Percentiles rank a stretch among this genome's conserved stretches.
These are phyloP conservation scores for Apodemia mormo DNA, from an alignment of 2,888 invertebrate genomes.

Conservation along the genomic window DNA sequence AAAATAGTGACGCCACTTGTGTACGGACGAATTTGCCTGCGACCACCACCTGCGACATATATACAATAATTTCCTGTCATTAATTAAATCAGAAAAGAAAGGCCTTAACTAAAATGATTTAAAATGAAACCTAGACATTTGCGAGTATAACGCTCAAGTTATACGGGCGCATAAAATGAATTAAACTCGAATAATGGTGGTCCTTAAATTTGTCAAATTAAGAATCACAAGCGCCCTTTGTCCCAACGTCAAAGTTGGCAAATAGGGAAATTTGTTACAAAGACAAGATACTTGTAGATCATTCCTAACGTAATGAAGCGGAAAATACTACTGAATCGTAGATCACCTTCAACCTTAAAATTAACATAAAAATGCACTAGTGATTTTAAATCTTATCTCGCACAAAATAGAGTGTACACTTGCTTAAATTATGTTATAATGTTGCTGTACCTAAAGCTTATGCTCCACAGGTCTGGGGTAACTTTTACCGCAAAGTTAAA, in stretches of 20 bases:
- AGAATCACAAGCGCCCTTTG: constrained; percentile 37
- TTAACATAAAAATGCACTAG: neutral
- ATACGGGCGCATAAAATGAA: neutral
- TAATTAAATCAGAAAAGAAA: too few relatives aligned
- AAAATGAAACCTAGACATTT: neutral
- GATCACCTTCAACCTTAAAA: neutral
- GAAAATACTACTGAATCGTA: constrained; percentile 27
- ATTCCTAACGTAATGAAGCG: constrained; percentile 50
- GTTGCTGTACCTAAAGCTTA: constrained; percentile 2
- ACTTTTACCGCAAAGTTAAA: constrained; percentile 55
- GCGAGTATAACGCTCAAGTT: neutral
- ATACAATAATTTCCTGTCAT: too few relatives aligned
- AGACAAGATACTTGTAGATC: constrained; percentile 41
- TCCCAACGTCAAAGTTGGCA: constrained; percentile 41
- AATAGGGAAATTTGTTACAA: constrained; percentile 49
- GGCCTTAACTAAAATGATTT: too few relatives aligned
- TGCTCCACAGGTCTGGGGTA: constrained; percentile 35
- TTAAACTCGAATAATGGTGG: constrained; percentile 7
- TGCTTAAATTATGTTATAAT: constrained; percentile 11
- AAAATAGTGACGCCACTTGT: too few relatives aligned
- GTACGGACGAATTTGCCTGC: too few relatives aligned
- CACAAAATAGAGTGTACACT: constrained; percentile 1
- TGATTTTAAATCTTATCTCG: constrained; percentile 3
- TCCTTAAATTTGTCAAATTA: constrained; percentile 31
- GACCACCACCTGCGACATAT: too few relatives aligned